Evolutionary conservation across 2,113 vertebrate genomes (phyloP), one percentile per base, ranked within the genome.

Genomic region (Oreochromis tanganicae): DNA sequence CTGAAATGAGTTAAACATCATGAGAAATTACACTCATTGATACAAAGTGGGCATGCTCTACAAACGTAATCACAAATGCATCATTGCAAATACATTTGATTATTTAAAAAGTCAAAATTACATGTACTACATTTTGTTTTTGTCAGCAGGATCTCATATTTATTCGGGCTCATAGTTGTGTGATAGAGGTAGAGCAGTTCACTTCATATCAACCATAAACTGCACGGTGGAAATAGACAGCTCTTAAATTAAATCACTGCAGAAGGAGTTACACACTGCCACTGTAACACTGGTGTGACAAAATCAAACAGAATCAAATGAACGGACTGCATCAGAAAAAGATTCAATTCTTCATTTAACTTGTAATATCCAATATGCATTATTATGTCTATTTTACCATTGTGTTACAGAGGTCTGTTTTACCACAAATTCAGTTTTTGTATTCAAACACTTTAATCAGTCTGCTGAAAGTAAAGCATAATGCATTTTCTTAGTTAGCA

Each of bases 1-100:
- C 85, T 90, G 68, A 90, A 88, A 92, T 61, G 81, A 85, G 84
- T 68, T 80, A 80, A 88, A 88, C 29, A 17, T 85, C 68, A 59
- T 32, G 54, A 55, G 43, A 82, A 82, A 80, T 81, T 27, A 24
- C 81, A 38, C 73, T 78, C 73, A 52, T 52, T 48, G 34, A 24
- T 24, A 82, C 7, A 84, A 89, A 91, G 84, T 57, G 43, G 66
- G 68, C 2, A 48, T 73, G 63, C 0, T 73, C 1, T 32, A 81
- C 27, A 86, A 82, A 84, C 8, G 41, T 52, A 83, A 78, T 1
- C 27, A 59, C 17, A 86, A 5, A 81, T 82, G 13, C 68, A 52
- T 85, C 8, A 83, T 3, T 48, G 57, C 32, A 92, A 54, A 50
- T 63, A 61, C 13, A 80, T 50, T 75, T 59, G 32, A 6, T 50